Percentiles rank a stretch among this genome's conserved stretches.
These are phyloP conservation scores for Columba guinea DNA, from an alignment of 2,797 vertebrate genomes.

Conservation along the genomic window DNA sequence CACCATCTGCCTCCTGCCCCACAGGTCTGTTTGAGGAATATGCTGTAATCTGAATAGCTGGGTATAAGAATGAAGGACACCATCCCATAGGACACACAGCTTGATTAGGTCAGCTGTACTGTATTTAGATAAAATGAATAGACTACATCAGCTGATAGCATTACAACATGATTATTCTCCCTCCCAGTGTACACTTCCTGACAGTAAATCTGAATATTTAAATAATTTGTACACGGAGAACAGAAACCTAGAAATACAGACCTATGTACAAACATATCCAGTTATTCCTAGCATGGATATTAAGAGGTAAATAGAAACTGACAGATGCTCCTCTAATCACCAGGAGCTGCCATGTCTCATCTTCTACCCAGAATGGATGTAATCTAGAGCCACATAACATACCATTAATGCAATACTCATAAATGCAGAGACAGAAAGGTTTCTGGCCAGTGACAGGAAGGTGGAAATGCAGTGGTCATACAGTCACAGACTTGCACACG, in stretches of 20 bases:
- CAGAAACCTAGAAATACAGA: neutral
- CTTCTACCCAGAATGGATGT: neutral
- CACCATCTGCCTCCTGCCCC: neutral
- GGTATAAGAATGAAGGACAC: neutral
- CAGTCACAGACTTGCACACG: neutral
- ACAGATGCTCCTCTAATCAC: constrained; percentile 59
- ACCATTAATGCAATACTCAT: constrained; percentile 31
- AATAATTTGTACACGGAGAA: neutral
- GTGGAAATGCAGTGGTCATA: neutral
- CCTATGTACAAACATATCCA: neutral
- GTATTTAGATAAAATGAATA: neutral
- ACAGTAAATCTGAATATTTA: neutral
- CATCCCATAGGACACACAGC: neutral
- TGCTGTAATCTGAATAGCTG: neutral
- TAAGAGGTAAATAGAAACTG: constrained; percentile 45
- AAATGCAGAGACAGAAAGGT: neutral
- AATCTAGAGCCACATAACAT: constrained; percentile 13
- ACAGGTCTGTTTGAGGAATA: neutral
- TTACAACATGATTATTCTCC: neutral
- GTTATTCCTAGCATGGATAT: constrained; percentile 29
- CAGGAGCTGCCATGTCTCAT: constrained; percentile 63
- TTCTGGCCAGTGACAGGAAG: neutral
- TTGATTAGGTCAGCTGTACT: neutral
- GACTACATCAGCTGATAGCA: neutral
- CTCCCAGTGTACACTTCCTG: neutral